Conservation (phyloP, 1,140 invertebrate genomes). For the Dufourea novaeangliae region DNA sequence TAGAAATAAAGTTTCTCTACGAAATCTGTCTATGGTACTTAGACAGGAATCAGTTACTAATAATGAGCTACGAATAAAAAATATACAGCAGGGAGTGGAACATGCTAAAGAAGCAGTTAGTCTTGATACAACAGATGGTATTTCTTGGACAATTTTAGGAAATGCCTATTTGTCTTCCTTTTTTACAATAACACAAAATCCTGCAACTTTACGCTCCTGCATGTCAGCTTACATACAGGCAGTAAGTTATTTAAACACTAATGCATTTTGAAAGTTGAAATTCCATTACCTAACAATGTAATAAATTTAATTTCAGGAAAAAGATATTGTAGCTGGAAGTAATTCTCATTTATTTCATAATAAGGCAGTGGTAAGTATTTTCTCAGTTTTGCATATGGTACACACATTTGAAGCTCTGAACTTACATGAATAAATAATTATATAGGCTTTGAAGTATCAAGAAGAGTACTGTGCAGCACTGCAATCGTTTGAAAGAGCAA, state of each 20-base stretch:
- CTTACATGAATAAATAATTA: conserved; percentile 46
- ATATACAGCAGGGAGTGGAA: conserved; percentile 88
- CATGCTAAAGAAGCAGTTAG: conserved; percentile 92
- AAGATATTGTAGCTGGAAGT: conserved; percentile 87
- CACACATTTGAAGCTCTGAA: not conserved
- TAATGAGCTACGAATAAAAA: conserved; percentile 84
- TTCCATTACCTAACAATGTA: not conserved
- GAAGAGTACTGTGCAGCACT: conserved; percentile 89
- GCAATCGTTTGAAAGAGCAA: conserved; percentile 86
- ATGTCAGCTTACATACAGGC: conserved; percentile 92
- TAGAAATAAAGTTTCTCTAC: conserved; percentile 89
- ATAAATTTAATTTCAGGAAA: conserved; percentile 82
- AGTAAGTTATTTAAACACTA: conserved; percentile 80
- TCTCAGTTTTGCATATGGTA: conserved; percentile 22
- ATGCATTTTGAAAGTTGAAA: not conserved
- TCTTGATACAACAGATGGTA: conserved; percentile 90
- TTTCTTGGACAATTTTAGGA: conserved; percentile 92
- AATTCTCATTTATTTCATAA: conserved; percentile 94
- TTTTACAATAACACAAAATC: conserved; percentile 89
- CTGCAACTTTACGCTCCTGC: conserved; percentile 87
- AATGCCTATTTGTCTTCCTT: conserved; percentile 93
- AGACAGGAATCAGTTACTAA: conserved; percentile 85
- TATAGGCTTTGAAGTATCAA: conserved; percentile 90
- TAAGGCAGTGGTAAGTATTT: conserved; percentile 88
- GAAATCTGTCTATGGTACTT: conserved; percentile 92